Conservation (phyloP, 2,113 vertebrate genomes). For the Ancistrus triradiatus region DNA sequence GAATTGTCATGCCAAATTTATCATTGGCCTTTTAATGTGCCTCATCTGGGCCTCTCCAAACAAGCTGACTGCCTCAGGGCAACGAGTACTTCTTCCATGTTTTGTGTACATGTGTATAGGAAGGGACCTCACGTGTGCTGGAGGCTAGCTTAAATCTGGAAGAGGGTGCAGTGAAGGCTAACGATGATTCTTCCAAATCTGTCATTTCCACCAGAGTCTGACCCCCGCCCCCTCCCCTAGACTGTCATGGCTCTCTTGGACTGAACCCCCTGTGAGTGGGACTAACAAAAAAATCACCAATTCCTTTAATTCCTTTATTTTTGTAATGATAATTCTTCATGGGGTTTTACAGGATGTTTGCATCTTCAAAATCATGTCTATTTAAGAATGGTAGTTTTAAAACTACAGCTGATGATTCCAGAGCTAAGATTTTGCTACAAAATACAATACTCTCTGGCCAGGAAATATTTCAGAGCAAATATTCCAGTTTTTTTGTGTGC, state of each 20-base stretch:
- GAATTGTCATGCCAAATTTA: constrained; percentile 98
- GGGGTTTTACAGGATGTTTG: constrained; percentile 56
- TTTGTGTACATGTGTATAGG: constrained; percentile 22
- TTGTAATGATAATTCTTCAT: constrained; percentile 76
- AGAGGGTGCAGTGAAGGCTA: constrained; percentile 78
- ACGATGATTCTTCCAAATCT: constrained; percentile 90
- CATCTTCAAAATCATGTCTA: too few species aligned
- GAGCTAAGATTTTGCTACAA: neutral
- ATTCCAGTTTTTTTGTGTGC: too few species aligned
- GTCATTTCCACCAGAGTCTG: constrained; percentile 67
- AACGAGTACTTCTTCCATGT: constrained; percentile 59
- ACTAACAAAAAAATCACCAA: constrained; percentile 60
- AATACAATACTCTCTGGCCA: too few species aligned
- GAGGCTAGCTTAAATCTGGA: constrained; percentile 78
- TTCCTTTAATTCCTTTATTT: constrained; percentile 70
- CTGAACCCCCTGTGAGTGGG: constrained; percentile 55
- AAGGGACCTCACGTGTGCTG: constrained; percentile 77
- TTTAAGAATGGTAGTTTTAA: too few species aligned
- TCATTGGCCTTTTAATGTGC: constrained; percentile 95
- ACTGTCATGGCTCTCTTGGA: constrained; percentile 48
- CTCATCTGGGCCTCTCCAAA: constrained; percentile 90
- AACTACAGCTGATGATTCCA: neutral
- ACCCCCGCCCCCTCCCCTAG: constrained; percentile 52
- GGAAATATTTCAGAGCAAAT: too few species aligned
- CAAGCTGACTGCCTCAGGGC: constrained; percentile 68